Evolutionary conservation across 2,797 vertebrate species (phyloP), one percentile per base, ranked within the genome.

Genomic region (Denticeps clupeoides): DNA sequence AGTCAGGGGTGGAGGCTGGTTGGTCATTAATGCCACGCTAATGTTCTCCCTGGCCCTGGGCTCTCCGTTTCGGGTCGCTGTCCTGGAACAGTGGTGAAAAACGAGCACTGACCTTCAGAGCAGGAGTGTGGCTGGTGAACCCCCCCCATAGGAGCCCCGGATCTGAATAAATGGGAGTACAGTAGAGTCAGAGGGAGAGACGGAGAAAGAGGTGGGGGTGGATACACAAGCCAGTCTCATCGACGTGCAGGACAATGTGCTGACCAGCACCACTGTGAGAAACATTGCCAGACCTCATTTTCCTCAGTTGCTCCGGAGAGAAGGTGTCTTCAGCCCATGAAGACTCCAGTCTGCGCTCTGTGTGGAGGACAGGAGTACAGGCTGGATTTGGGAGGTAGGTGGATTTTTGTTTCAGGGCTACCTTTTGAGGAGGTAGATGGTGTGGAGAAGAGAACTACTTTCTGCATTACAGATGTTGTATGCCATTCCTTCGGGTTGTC

Each of bases 31-130:
- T 31, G 28, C 28, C 28, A 12, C 11, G 10, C 35, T 21, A 9
- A 38, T 38, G 35, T 18, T 4, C 5, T 33, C 58, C 59, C 61
- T 52, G 59, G 60, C 40, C 51, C 52, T 61, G 59, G 48, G 68
- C 65, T 69, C 68, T 31, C 49, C 23, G 63, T 66, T 64, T 62
- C 48, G 54, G 18, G 62, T 61, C 51, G 54, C 4, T 29, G 68
- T 55, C 43, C 68, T 67, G 58, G 35, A 28, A 27, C 15, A 13
- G 19, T 33, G 54, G 49, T 9, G 35, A 41, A 41, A 41, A 56
- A 45, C 45, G 60, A 59, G 41, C 7, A 5, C 57, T 73, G 76
- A 78, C 75, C 75, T 77, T 78, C 65, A 64, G 64, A 65, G 57
- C 60, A 52, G 53, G 56, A 62, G 28, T 27, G 57, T 32, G 53